Evolutionary conservation across 2,888 invertebrate genomes (phyloP).

Genomic region (Lasioglossum oenotherae): DNA sequence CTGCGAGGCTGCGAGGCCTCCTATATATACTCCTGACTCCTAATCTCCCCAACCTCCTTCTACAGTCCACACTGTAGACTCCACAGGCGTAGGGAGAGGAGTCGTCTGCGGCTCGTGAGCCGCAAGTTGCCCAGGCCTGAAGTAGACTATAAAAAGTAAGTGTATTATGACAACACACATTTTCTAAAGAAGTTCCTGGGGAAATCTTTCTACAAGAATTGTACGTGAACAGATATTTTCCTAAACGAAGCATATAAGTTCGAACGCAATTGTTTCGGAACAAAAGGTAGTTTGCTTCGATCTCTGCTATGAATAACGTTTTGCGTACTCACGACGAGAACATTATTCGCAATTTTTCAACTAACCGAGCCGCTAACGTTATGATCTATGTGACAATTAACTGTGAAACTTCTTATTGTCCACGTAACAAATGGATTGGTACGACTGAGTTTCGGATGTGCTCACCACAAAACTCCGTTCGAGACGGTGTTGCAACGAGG

Average conservation of each 20-base stretch:
- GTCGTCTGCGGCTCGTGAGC: too few relatives aligned
- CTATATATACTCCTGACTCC: too few relatives aligned
- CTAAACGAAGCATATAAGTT: neutral
- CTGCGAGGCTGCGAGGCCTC: too few relatives aligned
- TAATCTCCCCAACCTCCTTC: too few relatives aligned
- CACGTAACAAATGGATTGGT: neutral
- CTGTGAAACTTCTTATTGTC: neutral
- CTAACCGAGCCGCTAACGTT: too few relatives aligned
- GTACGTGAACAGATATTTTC: neutral
- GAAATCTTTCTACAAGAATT: neutral
- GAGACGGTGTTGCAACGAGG: constrained; percentile 23
- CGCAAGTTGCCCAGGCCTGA: too few relatives aligned
- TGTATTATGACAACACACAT: too few relatives aligned
- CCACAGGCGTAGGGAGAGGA: too few relatives aligned
- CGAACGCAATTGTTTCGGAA: neutral
- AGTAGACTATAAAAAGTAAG: too few relatives aligned
- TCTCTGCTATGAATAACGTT: too few relatives aligned
- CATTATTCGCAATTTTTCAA: neutral
- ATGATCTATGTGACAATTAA: neutral
- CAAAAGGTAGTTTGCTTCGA: too few relatives aligned
- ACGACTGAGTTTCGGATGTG: neutral
- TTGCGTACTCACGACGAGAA: neutral
- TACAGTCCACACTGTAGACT: too few relatives aligned
- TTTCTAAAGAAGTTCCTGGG: neutral
- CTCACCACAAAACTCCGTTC: constrained; percentile 7